phyloP scores from a whole-genome alignment of 2,797 vertebrate genomes.

The Pseudochaenichthys georgianus region DNA sequence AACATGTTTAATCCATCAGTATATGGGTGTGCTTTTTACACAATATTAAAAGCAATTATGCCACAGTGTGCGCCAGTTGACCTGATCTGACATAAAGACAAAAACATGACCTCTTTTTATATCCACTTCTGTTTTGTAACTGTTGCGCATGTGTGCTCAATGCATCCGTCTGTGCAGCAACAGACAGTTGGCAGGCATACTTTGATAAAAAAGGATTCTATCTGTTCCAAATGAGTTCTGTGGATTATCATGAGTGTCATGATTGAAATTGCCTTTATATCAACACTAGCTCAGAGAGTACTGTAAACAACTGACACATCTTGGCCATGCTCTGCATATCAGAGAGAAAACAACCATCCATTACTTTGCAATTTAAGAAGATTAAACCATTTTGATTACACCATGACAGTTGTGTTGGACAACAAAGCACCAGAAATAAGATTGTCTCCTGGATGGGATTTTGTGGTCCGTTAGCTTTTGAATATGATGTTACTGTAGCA shows the following conservation, averaged over 20 bases:
- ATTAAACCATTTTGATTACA: slow-evolving; percentile 21
- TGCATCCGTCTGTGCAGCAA: background rate
- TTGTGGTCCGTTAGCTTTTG: slow-evolving; percentile 1
- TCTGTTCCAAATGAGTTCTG: slow-evolving; percentile 28
- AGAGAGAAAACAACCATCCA: slow-evolving; percentile 15
- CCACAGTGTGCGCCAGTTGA: too few relatives aligned
- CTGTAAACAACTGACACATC: slow-evolving; percentile 1
- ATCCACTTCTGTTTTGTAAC: background rate
- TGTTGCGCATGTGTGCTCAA: slow-evolving; percentile 2
- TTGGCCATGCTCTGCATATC: background rate
- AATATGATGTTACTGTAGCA: background rate
- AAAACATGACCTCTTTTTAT: background rate
- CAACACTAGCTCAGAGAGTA: slow-evolving; percentile 11
- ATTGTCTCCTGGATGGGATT: background rate
- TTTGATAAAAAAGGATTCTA: slow-evolving; percentile 36
- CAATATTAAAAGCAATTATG: too few relatives aligned
- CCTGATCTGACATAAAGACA: too few relatives aligned
- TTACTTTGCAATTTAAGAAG: slow-evolving; percentile 17
- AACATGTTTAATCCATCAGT: too few relatives aligned
- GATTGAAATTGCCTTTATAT: slow-evolving; percentile 28
- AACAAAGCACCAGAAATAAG: slow-evolving; percentile 20
- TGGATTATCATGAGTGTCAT: slow-evolving; percentile 31
- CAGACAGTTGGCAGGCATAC: slow-evolving; percentile 29
- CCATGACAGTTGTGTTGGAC: slow-evolving; percentile 15
- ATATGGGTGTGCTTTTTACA: too few relatives aligned